Percentiles rank a stretch among this genome's conserved stretches.
Conservation (phyloP, 2,888 invertebrate genomes). For the Agriotes lineatus region DNA sequence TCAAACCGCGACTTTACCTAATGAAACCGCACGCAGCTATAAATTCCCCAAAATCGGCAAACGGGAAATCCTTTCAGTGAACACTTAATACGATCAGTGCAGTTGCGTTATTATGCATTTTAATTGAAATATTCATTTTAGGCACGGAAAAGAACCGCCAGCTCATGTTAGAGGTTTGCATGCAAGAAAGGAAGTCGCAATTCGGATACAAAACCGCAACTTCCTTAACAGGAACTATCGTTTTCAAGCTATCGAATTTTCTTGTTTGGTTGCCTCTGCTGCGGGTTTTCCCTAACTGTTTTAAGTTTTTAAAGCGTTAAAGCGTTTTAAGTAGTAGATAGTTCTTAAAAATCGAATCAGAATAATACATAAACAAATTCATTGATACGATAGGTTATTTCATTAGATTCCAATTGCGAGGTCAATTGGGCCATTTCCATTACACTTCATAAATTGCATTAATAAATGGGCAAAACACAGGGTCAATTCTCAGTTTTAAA, state of each 20-base stretch:
- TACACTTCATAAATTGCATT: too few relatives aligned
- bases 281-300: conserved; percentile 6
- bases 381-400: too few relatives aligned
- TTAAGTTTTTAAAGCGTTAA: too few relatives aligned
- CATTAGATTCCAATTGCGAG: too few relatives aligned
- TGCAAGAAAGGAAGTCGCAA: conserved; percentile 5
- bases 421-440: too few relatives aligned
- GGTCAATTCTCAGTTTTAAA: neutral
- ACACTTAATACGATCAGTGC: too few relatives aligned
- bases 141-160: neutral
- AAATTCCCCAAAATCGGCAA: conserved; percentile 7
- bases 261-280: neutral
- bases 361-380: too few relatives aligned
- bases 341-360: too few relatives aligned
- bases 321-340: too few relatives aligned
- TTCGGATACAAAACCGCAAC: conserved; percentile 21
- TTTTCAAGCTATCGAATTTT: neutral
- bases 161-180: neutral
- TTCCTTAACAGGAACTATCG: neutral
- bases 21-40: neutral
- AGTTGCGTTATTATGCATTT: too few relatives aligned
- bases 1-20: neutral
- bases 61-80: conserved; percentile 14
- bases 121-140: too few relatives aligned
- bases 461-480: neutral